A percentile compares a stretch with the other conserved stretches of the same genome.
These are phyloP conservation scores for Drosophila busckii DNA, from an alignment of 1,140 invertebrate genomes.

Conservation along the genomic window DNA sequence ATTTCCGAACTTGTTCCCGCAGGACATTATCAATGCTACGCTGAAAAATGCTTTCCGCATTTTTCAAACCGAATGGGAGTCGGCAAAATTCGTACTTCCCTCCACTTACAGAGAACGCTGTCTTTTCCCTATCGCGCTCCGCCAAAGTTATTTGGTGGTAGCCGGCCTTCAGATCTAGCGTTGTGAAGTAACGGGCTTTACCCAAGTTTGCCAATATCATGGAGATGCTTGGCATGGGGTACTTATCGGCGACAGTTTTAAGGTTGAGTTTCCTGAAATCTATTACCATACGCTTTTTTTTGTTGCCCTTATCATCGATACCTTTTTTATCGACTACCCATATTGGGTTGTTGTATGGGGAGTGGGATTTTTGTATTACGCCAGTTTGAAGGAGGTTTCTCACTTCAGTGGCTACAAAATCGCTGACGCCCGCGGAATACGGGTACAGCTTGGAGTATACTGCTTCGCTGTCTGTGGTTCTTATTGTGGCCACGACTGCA, in stretches of 20 bases:
- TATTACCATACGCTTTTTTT: neutral
- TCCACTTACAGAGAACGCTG: no score
- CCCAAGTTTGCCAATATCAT: no score
- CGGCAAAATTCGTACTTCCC: no score
- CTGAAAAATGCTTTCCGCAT: no score
- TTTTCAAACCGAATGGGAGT: no score
- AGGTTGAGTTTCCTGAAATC: constrained; percentile 3
- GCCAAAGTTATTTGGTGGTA: neutral
- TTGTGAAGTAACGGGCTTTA: neutral
- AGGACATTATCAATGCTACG: no score
- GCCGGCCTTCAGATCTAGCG: neutral
- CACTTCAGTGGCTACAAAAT: neutral
- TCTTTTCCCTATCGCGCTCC: neutral
- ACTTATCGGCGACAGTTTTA: neutral
- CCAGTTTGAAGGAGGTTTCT: neutral
- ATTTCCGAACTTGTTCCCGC: no score
- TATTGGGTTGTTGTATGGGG: neutral
- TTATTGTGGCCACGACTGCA: neutral
- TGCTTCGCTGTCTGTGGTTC: neutral
- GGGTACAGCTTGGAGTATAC: constrained; percentile 4
- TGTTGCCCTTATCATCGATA: neutral
- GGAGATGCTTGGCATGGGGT: neutral
- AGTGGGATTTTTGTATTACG: neutral
- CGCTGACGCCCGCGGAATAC: neutral
- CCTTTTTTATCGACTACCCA: neutral